These are phyloP conservation scores for Cantharis lateralis DNA, from an alignment of 2,888 invertebrate genomes.

Conservation along the genomic window DNA sequence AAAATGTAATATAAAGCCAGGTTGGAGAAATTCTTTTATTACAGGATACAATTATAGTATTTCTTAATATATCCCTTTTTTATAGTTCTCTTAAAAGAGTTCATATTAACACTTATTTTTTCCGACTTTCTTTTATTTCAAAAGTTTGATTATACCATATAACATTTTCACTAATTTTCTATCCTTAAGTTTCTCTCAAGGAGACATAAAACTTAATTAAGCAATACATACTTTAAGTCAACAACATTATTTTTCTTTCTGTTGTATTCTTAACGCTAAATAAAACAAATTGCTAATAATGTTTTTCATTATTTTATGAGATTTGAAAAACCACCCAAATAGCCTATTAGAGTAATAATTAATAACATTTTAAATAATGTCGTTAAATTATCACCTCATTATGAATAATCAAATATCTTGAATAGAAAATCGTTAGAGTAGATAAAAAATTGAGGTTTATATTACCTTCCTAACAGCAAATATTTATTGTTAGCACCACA, in stretches of 20 bases:
- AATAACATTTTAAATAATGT: not conserved
- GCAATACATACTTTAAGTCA: not conserved
- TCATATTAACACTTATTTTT: not conserved
- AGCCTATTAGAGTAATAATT: not conserved
- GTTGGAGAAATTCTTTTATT: not conserved
- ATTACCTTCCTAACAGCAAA: no score
- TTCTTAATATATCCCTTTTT: not conserved
- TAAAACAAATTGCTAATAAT: not conserved
- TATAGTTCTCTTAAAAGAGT: not conserved
- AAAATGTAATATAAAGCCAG: not conserved
- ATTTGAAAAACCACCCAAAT: not conserved
- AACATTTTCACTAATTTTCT: conserved; percentile 1
- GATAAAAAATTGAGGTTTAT: no score
- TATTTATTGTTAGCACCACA: no score
- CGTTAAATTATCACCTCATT: not conserved
- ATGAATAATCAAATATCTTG: not conserved
- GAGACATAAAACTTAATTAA: not conserved
- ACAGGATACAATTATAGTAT: not conserved
- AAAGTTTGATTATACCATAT: conserved; percentile 2
- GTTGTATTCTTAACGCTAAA: not conserved
- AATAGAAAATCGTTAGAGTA: no score
- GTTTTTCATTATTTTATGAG: not conserved
- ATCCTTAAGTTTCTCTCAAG: not conserved
- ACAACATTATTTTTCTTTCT: not conserved
- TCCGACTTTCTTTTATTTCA: not conserved